Conservation (phyloP, 2,113 vertebrate genomes). For the Meriones unguiculatus region DNA sequence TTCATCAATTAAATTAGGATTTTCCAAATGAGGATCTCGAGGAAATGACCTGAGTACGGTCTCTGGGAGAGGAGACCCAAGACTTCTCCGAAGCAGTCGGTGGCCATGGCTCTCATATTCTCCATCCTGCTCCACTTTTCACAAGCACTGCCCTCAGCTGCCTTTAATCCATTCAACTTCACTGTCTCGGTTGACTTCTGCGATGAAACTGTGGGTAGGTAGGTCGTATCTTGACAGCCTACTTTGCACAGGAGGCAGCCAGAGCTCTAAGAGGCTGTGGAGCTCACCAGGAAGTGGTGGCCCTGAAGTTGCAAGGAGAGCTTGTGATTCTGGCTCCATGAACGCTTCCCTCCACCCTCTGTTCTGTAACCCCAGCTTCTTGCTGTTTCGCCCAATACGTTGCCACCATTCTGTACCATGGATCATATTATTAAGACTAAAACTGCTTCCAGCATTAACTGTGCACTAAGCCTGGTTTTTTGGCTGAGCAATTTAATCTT, state of each 20-base stretch:
- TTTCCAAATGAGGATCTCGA: slow-evolving; percentile 50
- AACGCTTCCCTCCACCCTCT: not conserved
- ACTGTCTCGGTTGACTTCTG: slow-evolving; percentile 46
- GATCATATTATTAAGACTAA: not conserved
- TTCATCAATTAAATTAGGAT: slow-evolving; percentile 7
- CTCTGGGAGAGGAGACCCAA: not conserved
- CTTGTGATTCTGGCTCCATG: not conserved
- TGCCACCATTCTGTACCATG: not conserved
- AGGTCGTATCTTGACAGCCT: not conserved
- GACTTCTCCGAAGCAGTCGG: not conserved
- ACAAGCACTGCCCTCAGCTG: not conserved
- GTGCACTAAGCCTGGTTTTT: not conserved
- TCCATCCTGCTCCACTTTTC: not conserved
- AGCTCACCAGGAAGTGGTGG: not conserved
- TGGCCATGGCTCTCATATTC: not conserved
- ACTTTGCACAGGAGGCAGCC: not conserved
- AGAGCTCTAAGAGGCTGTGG: not conserved
- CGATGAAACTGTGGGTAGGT: not conserved
- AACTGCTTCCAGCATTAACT: not conserved
- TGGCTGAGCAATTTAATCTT: slow-evolving; percentile 32
- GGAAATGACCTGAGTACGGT: slow-evolving; percentile 28
- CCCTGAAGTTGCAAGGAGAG: not conserved
- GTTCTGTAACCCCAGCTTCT: not conserved
- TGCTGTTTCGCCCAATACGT: not conserved
- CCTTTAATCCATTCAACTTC: slow-evolving; percentile 22